A percentile compares a stretch with the other conserved stretches of the same genome.
Evolutionary conservation across 2,113 vertebrate species (phyloP).

Genomic region (Coregonus clupeaformis): DNA sequence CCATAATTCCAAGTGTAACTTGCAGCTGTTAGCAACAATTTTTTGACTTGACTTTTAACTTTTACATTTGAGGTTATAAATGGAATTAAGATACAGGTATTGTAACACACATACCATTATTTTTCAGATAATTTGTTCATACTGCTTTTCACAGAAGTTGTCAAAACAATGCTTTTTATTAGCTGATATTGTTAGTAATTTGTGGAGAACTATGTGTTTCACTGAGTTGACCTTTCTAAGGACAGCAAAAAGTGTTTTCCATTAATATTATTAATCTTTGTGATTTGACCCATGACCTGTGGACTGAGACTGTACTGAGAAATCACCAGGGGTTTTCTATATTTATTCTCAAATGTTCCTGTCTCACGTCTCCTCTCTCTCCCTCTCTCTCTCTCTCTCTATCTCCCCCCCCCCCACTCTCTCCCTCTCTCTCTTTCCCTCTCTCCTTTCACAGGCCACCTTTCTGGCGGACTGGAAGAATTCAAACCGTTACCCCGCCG

Average conservation of each 20-base stretch:
- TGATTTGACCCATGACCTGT: too few relatives aligned
- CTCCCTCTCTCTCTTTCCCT: not conserved
- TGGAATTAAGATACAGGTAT: too few relatives aligned
- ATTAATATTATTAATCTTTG: too few relatives aligned
- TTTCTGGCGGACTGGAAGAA: conserved; percentile 97
- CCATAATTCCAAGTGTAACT: not conserved
- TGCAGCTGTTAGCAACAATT: not conserved
- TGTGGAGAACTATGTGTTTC: not conserved
- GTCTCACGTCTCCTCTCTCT: too few relatives aligned
- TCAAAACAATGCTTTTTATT: not conserved
- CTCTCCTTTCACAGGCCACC: conserved; percentile 77
- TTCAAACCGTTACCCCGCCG: conserved; percentile 95
- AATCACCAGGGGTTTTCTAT: too few relatives aligned
- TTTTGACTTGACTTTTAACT: not conserved
- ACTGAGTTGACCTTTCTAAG: not conserved
- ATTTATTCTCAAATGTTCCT: too few relatives aligned
- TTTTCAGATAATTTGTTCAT: too few relatives aligned
- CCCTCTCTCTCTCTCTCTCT: too few relatives aligned
- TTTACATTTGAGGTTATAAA: too few relatives aligned
- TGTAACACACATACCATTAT: too few relatives aligned
- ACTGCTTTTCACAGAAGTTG: too few relatives aligned
- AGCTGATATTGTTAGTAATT: not conserved
- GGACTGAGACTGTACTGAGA: too few relatives aligned
- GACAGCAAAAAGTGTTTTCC: not conserved
- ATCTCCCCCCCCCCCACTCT: not conserved